phyloP scores from a whole-genome alignment of 2,888 invertebrate genomes.

The Polydrusus pterygomalis region DNA sequence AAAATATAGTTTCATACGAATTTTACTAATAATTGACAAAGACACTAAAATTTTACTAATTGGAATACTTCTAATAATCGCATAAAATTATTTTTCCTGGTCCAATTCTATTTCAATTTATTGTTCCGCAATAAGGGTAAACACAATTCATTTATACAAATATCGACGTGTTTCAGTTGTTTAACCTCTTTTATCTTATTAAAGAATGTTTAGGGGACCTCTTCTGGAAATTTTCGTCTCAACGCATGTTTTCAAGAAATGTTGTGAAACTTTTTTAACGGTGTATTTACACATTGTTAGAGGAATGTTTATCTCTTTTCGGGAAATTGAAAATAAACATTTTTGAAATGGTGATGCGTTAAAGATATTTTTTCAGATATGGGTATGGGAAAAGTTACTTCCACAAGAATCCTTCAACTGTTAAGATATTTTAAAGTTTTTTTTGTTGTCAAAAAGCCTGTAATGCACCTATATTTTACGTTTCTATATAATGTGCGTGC shows the following conservation, averaged over 20 bases:
- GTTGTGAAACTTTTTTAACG: conserved; percentile 36
- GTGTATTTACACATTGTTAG: conserved; percentile 36
- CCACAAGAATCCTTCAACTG: background rate
- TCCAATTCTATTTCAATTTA: conserved; percentile 1
- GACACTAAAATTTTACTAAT: too few species aligned
- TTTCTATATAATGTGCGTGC: too few species aligned
- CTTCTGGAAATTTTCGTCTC: conserved; percentile 31
- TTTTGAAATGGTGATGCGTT: conserved; percentile 1
- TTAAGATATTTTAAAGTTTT: background rate
- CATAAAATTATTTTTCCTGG: background rate
- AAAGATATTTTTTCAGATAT: background rate
- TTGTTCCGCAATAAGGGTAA: conserved; percentile 9
- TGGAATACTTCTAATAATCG: too few species aligned
- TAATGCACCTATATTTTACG: too few species aligned
- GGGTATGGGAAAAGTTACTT: background rate
- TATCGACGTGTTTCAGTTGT: conserved; percentile 33
- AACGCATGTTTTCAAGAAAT: conserved; percentile 25
- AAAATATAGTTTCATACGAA: too few species aligned
- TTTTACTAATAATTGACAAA: too few species aligned
- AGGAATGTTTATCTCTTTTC: conserved; percentile 23
- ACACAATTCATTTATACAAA: conserved; percentile 31
- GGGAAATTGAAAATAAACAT: conserved; percentile 44
- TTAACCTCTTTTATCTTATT: conserved; percentile 33
- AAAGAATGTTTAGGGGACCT: conserved; percentile 29
- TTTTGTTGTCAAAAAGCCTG: background rate